A percentile compares a stretch with the other conserved stretches of the same genome.
Conservation (phyloP, 2,113 vertebrate species). For the Scopus umbretta region DNA sequence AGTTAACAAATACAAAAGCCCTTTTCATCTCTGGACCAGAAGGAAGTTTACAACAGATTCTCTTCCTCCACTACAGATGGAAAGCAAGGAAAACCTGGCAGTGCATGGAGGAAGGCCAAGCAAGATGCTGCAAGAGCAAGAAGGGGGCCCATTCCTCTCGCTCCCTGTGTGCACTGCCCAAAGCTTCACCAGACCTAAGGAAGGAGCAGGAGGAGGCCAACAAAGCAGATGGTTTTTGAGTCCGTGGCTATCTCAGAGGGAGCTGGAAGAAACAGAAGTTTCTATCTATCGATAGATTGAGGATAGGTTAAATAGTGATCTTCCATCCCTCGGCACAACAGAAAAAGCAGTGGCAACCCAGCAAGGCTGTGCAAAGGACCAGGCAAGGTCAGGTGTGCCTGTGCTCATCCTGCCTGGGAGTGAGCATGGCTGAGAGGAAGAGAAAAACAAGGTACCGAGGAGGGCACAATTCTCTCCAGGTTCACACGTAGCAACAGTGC, state of each 20-base stretch:
- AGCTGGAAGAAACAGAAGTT: neutral
- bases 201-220: neutral
- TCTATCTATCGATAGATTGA: too few species aligned
- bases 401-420: neutral
- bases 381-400: neutral
- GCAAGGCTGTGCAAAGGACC: neutral
- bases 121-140: neutral
- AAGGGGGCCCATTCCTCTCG: neutral
- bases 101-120: neutral
- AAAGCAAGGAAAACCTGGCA: neutral
- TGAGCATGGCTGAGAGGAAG: constrained; percentile 1
- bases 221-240: neutral
- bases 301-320: neutral
- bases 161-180: neutral
- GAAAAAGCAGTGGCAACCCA: neutral
- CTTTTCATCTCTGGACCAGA: neutral
- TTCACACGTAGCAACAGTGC: constrained; percentile 73
- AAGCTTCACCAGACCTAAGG: neutral
- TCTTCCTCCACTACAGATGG: neutral
- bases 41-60: neutral
- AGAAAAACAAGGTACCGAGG: constrained; percentile 68
- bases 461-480: constrained; percentile 69
- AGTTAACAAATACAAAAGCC: neutral
- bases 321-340: neutral
- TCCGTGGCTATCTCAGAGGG: neutral